These are phyloP conservation scores for Daphoenositta chrysoptera DNA, from an alignment of 2,113 vertebrate species.

Conservation along the genomic window DNA sequence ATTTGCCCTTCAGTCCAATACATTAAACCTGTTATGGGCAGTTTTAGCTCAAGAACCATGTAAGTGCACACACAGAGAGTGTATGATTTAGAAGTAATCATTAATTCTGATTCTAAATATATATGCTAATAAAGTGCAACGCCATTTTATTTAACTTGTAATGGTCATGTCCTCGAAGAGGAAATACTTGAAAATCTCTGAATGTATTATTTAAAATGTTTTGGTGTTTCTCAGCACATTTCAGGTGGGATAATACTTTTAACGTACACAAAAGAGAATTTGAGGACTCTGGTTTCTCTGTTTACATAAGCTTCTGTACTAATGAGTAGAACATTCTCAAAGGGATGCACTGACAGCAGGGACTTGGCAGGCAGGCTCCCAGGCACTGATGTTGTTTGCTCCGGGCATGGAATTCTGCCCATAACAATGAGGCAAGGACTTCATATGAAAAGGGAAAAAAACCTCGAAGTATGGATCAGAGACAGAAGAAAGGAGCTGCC, in stretches of 20 bases:
- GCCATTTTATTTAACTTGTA: neutral
- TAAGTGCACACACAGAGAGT: rapidly evolving
- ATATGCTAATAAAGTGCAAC: neutral
- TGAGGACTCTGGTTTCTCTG: neutral
- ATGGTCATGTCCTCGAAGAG: neutral
- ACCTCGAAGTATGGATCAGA: neutral
- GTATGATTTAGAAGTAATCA: neutral
- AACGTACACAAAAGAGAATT: neutral
- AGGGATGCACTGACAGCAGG: neutral
- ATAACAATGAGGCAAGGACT: neutral
- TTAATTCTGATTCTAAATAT: neutral
- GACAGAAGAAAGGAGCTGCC: neutral
- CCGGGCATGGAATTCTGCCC: neutral
- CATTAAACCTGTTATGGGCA: neutral
- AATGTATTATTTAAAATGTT: neutral
- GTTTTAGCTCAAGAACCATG: neutral
- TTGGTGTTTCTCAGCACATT: neutral
- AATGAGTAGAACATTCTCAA: conserved; percentile 11
- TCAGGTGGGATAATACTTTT: neutral
- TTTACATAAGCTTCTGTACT: conserved; percentile 8
- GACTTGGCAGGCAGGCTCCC: conserved; percentile 13
- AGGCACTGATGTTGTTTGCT: neutral
- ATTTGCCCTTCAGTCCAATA: neutral
- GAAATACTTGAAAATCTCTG: neutral
- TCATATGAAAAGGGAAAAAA: neutral